phyloP scores from a whole-genome alignment of 2,797 vertebrate genomes.

The Crax fasciolata region DNA sequence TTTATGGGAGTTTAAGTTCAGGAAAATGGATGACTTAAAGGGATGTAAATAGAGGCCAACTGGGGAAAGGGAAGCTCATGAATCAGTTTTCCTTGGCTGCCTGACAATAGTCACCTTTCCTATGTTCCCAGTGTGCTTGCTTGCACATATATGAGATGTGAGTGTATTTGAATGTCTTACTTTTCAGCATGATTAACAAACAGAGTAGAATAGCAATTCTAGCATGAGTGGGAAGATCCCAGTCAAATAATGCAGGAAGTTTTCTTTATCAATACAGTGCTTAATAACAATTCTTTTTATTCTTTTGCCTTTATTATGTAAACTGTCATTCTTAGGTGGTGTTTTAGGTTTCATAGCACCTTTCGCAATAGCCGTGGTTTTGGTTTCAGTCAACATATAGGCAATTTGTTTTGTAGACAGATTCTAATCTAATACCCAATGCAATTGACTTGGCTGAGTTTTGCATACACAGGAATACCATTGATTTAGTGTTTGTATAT shows the following conservation, averaged over 20 bases:
- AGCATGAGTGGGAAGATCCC: background rate
- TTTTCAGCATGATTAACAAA: background rate
- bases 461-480: background rate
- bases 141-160: background rate
- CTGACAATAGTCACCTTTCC: background rate
- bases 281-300: background rate
- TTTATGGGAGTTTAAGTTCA: constrained; percentile 54
- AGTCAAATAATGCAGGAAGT: background rate
- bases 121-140: background rate
- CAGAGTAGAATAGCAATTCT: background rate
- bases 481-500: background rate
- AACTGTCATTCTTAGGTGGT: background rate
- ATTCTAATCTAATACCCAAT: background rate
- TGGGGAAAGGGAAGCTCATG: background rate
- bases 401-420: background rate
- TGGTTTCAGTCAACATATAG: background rate
- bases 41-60: background rate
- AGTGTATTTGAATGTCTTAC: background rate
- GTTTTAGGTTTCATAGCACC: background rate
- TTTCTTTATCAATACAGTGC: background rate
- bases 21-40: background rate
- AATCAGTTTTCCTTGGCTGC: background rate
- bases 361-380: constrained; percentile 22
- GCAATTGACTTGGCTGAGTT: background rate
- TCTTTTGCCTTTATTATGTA: background rate